Conservation (phyloP, 2,888 invertebrate genomes). For the Petrophora chlorosata region DNA sequence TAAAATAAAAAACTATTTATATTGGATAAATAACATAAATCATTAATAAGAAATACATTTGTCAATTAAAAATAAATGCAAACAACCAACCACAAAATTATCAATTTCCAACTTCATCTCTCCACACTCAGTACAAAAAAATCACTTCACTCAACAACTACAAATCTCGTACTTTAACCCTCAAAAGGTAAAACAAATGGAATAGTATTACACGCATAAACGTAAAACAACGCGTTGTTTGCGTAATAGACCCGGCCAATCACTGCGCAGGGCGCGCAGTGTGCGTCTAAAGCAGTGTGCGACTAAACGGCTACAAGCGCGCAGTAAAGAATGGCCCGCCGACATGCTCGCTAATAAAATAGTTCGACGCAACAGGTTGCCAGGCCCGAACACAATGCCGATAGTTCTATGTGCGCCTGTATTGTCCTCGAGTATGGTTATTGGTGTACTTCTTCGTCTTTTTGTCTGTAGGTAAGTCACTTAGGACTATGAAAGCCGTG, state of each 20-base stretch:
- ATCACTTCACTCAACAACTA: constrained; percentile 26
- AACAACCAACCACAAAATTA: constrained; percentile 12
- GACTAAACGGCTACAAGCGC: constrained; percentile 6
- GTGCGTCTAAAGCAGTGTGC: constrained; percentile 59
- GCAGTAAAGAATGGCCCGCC: constrained; percentile 77
- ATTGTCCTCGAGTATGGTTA: constrained; percentile 12
- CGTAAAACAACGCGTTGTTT: constrained; percentile 51
- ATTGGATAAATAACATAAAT: neutral
- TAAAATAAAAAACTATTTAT: too few relatives aligned
- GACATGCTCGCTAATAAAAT: constrained; percentile 81
- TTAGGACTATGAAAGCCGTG: too few relatives aligned
- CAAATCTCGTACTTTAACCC: constrained; percentile 19
- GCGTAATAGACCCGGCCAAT: constrained; percentile 75
- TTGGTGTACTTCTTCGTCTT: constrained; percentile 14
- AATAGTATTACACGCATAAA: constrained; percentile 47
- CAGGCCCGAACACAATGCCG: constrained; percentile 65
- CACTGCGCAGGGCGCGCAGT: constrained; percentile 64
- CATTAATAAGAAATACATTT: too few relatives aligned
- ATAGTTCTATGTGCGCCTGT: constrained; percentile 44
- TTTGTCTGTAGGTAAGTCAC: too few relatives aligned
- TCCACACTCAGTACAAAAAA: constrained; percentile 36
- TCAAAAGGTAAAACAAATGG: constrained; percentile 48
- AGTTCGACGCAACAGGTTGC: constrained; percentile 80
- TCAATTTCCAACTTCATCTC: constrained; percentile 39
- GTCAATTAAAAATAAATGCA: neutral